These are phyloP conservation scores for Euura lappo DNA, from an alignment of 1,140 invertebrate genomes.

Conservation along the genomic window DNA sequence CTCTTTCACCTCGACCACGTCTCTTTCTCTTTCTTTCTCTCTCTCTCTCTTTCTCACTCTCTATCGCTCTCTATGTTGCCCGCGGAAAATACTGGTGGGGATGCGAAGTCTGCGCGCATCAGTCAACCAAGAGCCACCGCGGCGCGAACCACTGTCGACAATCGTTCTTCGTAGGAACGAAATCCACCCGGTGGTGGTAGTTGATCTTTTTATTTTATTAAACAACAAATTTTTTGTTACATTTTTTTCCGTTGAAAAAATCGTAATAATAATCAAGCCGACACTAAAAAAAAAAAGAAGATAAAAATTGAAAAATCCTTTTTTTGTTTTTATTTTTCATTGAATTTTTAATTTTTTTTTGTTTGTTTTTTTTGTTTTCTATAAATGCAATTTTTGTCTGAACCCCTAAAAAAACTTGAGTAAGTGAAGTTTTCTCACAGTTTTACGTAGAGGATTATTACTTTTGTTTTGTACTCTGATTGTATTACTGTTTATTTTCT, in stretches of 20 bases:
- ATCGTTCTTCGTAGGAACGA: not conserved
- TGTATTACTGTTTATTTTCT: too few species aligned
- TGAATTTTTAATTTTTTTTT: too few species aligned
- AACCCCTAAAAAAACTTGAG: too few species aligned
- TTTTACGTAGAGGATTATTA: too few species aligned
- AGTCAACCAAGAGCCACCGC: constrained; percentile 59
- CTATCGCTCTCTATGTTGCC: constrained; percentile 11
- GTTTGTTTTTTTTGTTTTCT: too few species aligned
- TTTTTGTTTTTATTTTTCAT: not conserved
- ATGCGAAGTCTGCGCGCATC: constrained; percentile 52
- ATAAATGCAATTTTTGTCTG: too few species aligned
- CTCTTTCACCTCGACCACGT: constrained; percentile 30
- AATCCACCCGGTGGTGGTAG: not conserved
- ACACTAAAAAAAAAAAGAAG: constrained; percentile 10
- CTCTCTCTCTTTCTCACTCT: constrained; percentile 11
- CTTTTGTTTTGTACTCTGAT: too few species aligned
- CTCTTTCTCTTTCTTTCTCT: constrained; percentile 25
- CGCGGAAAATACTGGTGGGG: constrained; percentile 42
- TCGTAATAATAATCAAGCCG: too few species aligned
- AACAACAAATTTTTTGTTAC: not conserved
- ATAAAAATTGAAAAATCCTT: not conserved
- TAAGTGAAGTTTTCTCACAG: too few species aligned
- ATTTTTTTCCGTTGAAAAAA: too few species aligned
- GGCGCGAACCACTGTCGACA: constrained; percentile 34
- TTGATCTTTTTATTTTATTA: too few species aligned